A percentile compares a stretch with the other conserved stretches of the same genome.
These are phyloP conservation scores for Cryptops parisi DNA, from an alignment of 2,888 invertebrate species.

Conservation along the genomic window DNA sequence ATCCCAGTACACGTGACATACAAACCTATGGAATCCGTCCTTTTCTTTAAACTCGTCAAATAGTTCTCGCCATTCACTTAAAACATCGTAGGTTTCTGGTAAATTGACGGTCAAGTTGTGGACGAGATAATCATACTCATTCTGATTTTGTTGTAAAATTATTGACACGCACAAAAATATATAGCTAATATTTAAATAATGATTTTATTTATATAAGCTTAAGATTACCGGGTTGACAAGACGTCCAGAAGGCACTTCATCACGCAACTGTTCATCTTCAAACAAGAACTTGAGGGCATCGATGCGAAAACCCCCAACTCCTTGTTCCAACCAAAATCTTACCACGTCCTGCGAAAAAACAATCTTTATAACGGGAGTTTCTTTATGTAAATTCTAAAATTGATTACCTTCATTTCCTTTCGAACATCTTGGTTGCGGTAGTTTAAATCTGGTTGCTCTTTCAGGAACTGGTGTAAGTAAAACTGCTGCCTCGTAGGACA, in stretches of 20 bases:
- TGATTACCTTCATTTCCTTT: conserved; percentile 14
- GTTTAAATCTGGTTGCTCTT: conserved; percentile 16
- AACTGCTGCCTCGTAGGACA: conserved; percentile 9
- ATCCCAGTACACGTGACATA: no score
- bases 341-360: conserved; percentile 25
- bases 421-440: conserved; percentile 8
- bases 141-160: no score
- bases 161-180: neutral
- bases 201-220: neutral
- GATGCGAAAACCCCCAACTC: conserved; percentile 34
- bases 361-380: neutral
- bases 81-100: conserved; percentile 40
- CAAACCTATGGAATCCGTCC: conserved; percentile 32
- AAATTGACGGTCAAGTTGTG: conserved; percentile 20
- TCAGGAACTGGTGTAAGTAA: conserved; percentile 15
- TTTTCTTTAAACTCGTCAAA: conserved; percentile 42
- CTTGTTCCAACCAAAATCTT: conserved; percentile 33
- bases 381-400: neutral
- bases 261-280: conserved; percentile 24
- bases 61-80: conserved; percentile 47
- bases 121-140: conserved; percentile 13
- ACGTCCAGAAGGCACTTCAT: conserved; percentile 10
- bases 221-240: conserved; percentile 6
- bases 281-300: conserved; percentile 30
- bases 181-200: neutral